These are phyloP conservation scores for Aurelia aurita DNA, from an alignment of 30 jellyfish, hydroid and myxozoan species.

Conservation along the genomic window DNA sequence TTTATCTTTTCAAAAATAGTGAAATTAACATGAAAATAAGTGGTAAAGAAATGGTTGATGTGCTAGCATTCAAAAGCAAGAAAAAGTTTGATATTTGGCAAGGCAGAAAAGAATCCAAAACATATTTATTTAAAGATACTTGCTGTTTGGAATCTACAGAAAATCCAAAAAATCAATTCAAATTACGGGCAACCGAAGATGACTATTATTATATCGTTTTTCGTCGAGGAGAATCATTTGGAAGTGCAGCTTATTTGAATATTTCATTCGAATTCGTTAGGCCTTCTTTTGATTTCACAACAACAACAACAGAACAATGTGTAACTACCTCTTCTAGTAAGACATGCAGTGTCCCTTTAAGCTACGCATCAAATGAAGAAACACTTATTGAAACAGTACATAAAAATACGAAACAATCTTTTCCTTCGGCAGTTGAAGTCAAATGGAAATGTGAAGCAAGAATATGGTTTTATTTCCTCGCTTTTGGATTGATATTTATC, in stretches of 20 bases:
- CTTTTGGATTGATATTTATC: conserved; percentile 10
- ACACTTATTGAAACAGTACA: conserved; percentile 66
- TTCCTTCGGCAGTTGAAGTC: conserved; percentile 46
- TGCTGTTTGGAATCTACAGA: conserved; percentile 53
- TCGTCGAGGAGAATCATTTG: conserved; percentile 36
- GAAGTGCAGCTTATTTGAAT: conserved; percentile 29
- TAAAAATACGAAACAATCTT: not conserved
- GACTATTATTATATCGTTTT: conserved; percentile 53
- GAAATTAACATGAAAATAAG: conserved; percentile 20
- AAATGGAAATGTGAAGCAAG: conserved; percentile 80
- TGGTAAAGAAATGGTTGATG: conserved; percentile 43
- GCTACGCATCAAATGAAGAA: conserved; percentile 50
- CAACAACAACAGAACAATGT: conserved; percentile 53
- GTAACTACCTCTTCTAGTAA: conserved; percentile 11
- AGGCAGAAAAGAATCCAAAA: conserved; percentile 64
- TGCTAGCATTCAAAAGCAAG: conserved; percentile 61
- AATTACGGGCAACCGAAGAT: conserved; percentile 8
- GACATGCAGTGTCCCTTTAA: conserved; percentile 51
- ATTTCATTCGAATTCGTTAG: conserved; percentile 33
- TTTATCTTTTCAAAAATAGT: conserved; percentile 51
- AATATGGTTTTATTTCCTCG: conserved; percentile 59
- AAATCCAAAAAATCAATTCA: not conserved
- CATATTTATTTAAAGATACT: conserved; percentile 36
- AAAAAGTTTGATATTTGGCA: conserved; percentile 63
- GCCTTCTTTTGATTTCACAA: conserved; percentile 52